Base-by-base conservation (phyloP, 2,888 invertebrate species). In the Ctenicera cuprea region DNA sequence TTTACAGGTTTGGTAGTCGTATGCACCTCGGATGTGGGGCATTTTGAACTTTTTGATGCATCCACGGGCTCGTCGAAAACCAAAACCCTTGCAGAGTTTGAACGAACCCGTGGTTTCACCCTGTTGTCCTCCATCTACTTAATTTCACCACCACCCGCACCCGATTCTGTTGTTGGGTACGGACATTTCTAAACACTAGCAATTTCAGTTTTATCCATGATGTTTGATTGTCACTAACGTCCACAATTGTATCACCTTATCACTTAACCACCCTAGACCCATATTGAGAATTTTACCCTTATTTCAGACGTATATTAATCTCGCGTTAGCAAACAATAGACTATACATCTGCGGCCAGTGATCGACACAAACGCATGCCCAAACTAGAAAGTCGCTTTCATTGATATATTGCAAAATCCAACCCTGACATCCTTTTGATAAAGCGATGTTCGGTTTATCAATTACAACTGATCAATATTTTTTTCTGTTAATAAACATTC, bases 61-160 rank as follows among this genome's bases (percentile, higher is more conserved):
- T 71, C 73, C 81, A 54, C 50, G 64, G 91, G 90, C 87, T 94
- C 94, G 86, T 94, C 94, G 85, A 94, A 94, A 81, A 93, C 90
- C 81, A 94, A 89, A 80, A 94, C 93, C 86, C 94, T 90, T 67
- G 94, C 94, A 76, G 94, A 93, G 87, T 94, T 86, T 76, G 86
- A 86, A 82, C 86, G 86, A 76, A 81, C 82, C 82, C 85, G 83
- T 81, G 83, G 81, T 83, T 85, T 86, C 78, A 80, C 82, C 82
- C 84, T 84, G 81, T 81, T 83, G 81, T 85, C 84, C 83, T 85
- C 85, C 86, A 85, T 85, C 81, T 83, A 74, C 52, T 65, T 73
- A 52, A 59, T 54, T 11, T 38, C 59, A 76, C 74, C 72, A 74
- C 75, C 73, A 78, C 76, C 74, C 73, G 76, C 76, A 72, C 70